Percentiles rank a stretch among this genome's conserved stretches.
Evolutionary conservation across 2,113 vertebrate species (phyloP).

Genomic region (Ornithorhynchus anatinus): DNA sequence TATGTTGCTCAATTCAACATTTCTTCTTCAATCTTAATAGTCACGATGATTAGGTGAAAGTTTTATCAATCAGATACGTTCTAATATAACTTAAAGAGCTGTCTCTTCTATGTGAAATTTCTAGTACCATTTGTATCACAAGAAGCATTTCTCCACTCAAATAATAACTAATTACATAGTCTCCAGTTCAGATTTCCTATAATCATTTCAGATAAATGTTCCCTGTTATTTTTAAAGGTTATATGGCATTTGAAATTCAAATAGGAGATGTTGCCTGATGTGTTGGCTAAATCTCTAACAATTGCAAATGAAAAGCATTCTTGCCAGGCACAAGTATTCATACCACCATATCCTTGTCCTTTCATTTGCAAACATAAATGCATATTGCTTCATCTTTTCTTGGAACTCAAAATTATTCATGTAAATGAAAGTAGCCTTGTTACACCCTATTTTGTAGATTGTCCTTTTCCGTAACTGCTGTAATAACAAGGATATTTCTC

Average conservation of each 20-base stretch:
- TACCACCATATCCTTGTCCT: conserved; percentile 42
- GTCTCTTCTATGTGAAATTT: conserved; percentile 34
- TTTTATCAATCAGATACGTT: no score
- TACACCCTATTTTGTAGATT: conserved; percentile 49
- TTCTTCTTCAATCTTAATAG: no score
- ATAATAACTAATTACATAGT: conserved; percentile 66
- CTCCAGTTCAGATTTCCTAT: conserved; percentile 63
- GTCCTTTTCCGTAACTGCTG: conserved; percentile 57
- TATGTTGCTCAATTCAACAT: no score
- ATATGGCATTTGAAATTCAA: conserved; percentile 72
- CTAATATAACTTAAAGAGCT: conserved; percentile 28
- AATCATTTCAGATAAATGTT: conserved; percentile 70
- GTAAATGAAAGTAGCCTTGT: conserved; percentile 58
- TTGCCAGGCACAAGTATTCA: conserved; percentile 63
- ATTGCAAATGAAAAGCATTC: conserved; percentile 68
- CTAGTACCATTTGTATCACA: conserved; percentile 37
- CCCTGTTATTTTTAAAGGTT: conserved; percentile 66
- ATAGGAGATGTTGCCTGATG: conserved; percentile 61
- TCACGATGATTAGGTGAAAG: no score
- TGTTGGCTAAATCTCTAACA: conserved; percentile 65
- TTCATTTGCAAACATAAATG: conserved; percentile 63
- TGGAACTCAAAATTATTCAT: conserved; percentile 62
- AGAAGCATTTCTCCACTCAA: conserved; percentile 32
- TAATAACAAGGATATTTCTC: conserved; percentile 49
- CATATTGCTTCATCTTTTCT: conserved; percentile 53